These are phyloP conservation scores for Physocephala rufipes DNA, from an alignment of 2,888 invertebrate species.

Conservation along the genomic window DNA sequence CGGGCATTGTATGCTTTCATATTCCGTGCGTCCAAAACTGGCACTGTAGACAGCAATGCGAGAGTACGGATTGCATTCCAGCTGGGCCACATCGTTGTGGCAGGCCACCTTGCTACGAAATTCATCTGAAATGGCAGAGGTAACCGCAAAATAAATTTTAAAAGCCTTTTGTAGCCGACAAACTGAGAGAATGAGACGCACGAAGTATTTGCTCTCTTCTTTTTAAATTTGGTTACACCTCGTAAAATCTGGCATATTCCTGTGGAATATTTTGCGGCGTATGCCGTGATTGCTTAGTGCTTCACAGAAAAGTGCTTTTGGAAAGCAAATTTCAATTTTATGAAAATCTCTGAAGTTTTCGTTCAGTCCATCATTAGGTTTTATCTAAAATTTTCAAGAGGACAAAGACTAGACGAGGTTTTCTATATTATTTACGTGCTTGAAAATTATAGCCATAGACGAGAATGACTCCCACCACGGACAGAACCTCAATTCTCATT, in stretches of 20 bases:
- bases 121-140: slow-evolving; percentile 75
- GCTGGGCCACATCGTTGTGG: slow-evolving; percentile 86
- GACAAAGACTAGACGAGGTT: no score
- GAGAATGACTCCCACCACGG: no score
- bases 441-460: no score
- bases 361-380: no score
- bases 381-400: no score
- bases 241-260: neutral
- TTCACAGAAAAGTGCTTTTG: no score
- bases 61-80: slow-evolving; percentile 87
- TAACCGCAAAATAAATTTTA: slow-evolving; percentile 25
- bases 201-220: neutral
- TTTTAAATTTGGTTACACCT: neutral
- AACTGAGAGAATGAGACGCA: neutral
- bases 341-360: no score
- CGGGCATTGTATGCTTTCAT: slow-evolving; percentile 88
- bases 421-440: no score
- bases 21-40: slow-evolving; percentile 90
- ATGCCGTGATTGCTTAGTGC: no score
- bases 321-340: no score
- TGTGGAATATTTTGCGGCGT: neutral
- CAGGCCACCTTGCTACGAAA: slow-evolving; percentile 94
- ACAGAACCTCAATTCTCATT: no score
- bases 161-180: neutral
- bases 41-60: slow-evolving; percentile 93